phyloP scores from a whole-genome alignment of 2,888 invertebrate genomes.

The Harpalus rufipes region DNA sequence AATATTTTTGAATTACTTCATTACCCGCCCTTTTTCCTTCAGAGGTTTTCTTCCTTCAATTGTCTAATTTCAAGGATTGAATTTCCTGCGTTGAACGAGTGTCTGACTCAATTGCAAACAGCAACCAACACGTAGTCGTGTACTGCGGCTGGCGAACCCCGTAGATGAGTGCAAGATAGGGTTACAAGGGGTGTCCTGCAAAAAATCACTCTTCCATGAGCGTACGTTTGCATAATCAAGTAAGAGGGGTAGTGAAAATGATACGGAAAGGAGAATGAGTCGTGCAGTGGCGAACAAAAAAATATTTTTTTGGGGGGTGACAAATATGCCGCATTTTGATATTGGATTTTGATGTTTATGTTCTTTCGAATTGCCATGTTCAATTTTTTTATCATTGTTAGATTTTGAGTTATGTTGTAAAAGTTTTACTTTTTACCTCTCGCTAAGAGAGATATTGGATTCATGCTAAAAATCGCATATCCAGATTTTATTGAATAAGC shows the following conservation, averaged over 20 bases:
- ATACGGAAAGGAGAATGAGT: background rate
- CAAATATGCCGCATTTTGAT: no score
- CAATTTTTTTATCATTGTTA: no score
- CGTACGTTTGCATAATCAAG: conserved; percentile 45
- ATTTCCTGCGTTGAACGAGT: conserved; percentile 30
- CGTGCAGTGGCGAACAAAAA: background rate
- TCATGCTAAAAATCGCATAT: no score
- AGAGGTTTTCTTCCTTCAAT: conserved; percentile 7
- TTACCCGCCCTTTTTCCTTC: background rate
- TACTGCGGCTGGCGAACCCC: background rate
- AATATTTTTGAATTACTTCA: background rate
- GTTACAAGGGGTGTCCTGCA: conserved; percentile 15
- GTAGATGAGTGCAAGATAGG: background rate
- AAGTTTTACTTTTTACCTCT: no score
- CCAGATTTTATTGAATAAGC: no score
- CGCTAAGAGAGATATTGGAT: no score
- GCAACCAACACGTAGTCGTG: background rate
- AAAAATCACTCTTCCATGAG: conserved; percentile 18
- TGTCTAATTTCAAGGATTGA: conserved; percentile 14
- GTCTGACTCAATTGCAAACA: conserved; percentile 35
- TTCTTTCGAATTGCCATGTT: no score
- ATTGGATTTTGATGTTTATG: no score
- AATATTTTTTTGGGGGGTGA: background rate
- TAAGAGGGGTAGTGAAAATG: background rate
- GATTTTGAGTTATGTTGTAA: no score